Evolutionary conservation across 2,797 vertebrate genomes (phyloP), one percentile per base, ranked within the genome.

Genomic region (Sebastes glaucus): DNA sequence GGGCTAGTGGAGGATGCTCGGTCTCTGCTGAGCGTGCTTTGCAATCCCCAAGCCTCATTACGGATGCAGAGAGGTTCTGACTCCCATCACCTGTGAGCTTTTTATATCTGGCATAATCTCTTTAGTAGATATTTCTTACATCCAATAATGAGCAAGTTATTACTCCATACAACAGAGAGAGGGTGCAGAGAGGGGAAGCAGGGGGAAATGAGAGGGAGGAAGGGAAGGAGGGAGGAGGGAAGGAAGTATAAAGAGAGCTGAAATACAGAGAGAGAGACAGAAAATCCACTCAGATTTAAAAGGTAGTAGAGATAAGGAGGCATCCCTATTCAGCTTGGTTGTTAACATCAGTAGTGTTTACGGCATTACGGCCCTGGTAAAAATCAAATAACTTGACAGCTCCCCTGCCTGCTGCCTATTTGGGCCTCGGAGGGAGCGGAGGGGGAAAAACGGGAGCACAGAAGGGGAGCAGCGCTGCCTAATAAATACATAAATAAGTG

Each of bases 91-190:
- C 94, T 92, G 83, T 88, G 88, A 88, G 92, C 93, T 95, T 95
- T 93, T 94, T 95, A 94, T 95, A 95, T 94, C 87, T 90, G 80
- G 89, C 83, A 90, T 94, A 95, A 95, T 95, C 93, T 95, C 94
- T 94, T 94, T 90, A 91, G 93, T 92, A 92, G 93, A 93, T 95
- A 91, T 95, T 94, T 94, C 88, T 90, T 92, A 94, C 89, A 92
- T 92, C 90, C 89, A 87, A 94, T 95, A 95, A 95, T 91, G 94
- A 94, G 91, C 91, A 76, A 84, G 90, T 95, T 95, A 96, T 95
- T 94, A 92, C 93, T 89, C 88, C 85, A 88, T 89, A 88, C 92
- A 93, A 95, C 90, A 88, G 82, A 90, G 85, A 81, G 74, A 68
- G 80, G 30, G 85, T 52, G 76, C 57, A 72, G 78, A 27, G 68